A percentile compares a stretch with the other conserved stretches of the same genome.
phyloP scores from a whole-genome alignment of 2,888 invertebrate genomes.

The Gerris lacustris region DNA sequence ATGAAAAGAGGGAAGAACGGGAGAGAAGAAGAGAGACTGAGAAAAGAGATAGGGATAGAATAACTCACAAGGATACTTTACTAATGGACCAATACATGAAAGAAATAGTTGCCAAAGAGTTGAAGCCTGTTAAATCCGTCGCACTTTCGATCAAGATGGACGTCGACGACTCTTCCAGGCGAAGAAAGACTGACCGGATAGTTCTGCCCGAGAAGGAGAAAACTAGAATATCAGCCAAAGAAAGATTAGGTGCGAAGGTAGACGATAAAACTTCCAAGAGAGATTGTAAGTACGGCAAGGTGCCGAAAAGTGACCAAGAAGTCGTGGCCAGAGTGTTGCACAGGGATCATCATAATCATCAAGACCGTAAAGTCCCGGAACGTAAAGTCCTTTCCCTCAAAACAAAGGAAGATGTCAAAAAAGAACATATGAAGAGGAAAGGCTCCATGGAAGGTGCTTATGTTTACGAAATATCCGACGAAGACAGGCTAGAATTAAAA shows the following conservation, averaged over 20 bases:
- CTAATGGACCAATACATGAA: constrained; percentile 7
- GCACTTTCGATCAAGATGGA: constrained; percentile 15
- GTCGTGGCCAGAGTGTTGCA: neutral
- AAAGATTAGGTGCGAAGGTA: constrained; percentile 63
- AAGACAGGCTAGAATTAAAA: constrained; percentile 22
- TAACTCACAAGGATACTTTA: constrained; percentile 15
- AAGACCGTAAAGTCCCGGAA: neutral
- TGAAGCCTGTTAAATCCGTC: constrained; percentile 20
- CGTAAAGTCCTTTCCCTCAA: neutral
- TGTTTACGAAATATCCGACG: constrained; percentile 30
- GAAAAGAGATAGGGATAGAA: constrained; percentile 19
- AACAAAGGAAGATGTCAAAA: neutral
- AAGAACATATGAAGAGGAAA: neutral
- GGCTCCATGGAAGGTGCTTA: neutral
- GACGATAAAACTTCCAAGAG: constrained; percentile 40
- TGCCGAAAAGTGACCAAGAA: constrained; percentile 17
- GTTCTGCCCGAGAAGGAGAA: constrained; percentile 31
- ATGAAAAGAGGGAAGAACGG: constrained; percentile 17
- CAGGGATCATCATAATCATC: neutral
- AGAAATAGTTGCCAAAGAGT: constrained; percentile 4
- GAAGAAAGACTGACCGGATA: constrained; percentile 13
- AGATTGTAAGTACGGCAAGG: constrained; percentile 22
- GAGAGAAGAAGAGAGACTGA: constrained; percentile 22
- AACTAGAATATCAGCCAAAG: constrained; percentile 60
- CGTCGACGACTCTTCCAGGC: constrained; percentile 25